These are phyloP conservation scores for human DNA, from an alignment of 2,113 vertebrate genomes.

Conservation along the genomic window GRCh38 chr7:13979001-13979500, in stretches of 20 bases:
- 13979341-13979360: not conserved
- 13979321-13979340: not conserved
- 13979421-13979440: not conserved
- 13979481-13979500: not conserved
- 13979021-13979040: not conserved
- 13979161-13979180: not conserved
- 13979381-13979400: not conserved
- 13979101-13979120: not conserved
- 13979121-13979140: not conserved
- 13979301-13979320: not conserved
- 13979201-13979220: not conserved
- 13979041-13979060: not conserved
- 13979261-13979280: not conserved
- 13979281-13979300: not conserved
- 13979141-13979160: not conserved
- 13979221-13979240: not conserved
- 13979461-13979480: not conserved
- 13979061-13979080: constrained; percentile 17
- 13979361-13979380: constrained; percentile 2
- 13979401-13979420: not conserved
- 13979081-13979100: not conserved
- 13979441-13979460: not conserved
- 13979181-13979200: not conserved
- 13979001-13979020: not conserved
- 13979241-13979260: not conserved